phyloP scores from a whole-genome alignment of 2,113 vertebrate species.

The Platichthys stellatus region DNA sequence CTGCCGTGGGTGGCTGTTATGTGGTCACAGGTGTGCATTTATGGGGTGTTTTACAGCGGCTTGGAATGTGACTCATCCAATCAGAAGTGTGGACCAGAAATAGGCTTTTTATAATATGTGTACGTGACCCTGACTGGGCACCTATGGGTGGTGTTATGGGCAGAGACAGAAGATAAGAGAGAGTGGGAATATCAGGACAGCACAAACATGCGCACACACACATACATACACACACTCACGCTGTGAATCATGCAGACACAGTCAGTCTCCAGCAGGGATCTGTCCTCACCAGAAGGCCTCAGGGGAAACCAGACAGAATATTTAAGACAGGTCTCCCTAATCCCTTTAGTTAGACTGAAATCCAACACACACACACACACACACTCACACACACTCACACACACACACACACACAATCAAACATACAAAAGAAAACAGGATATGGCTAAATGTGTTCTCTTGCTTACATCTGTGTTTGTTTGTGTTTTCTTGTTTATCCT shows the following conservation, averaged over 20 bases:
- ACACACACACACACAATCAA: conserved; percentile 24
- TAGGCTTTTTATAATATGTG: not conserved
- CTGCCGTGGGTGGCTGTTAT: conserved; percentile 23
- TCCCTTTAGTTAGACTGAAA: conserved; percentile 69
- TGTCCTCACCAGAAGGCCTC: conserved; percentile 74
- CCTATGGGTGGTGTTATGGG: conserved; percentile 19
- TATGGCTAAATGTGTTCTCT: conserved; percentile 54
- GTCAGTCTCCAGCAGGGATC: conserved; percentile 75
- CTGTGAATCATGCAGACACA: conserved; percentile 72
- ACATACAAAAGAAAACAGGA: conserved; percentile 70
- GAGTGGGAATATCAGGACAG: conserved; percentile 10
- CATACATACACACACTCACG: conserved; percentile 40
- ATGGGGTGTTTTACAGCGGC: conserved; percentile 37
- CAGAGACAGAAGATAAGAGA: conserved; percentile 30
- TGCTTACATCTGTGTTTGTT: conserved; percentile 61
- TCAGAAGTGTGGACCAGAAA: conserved; percentile 25
- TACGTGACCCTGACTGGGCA: not conserved
- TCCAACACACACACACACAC: conserved; percentile 46
- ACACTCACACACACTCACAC: conserved; percentile 21
- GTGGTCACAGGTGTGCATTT: conserved; percentile 58
- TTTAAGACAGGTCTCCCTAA: conserved; percentile 72
- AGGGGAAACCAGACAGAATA: conserved; percentile 72
- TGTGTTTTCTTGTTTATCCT: conserved; percentile 30
- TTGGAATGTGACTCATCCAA: conserved; percentile 43
- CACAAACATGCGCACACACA: conserved; percentile 45